Evolutionary conservation across 1,140 invertebrate genomes (phyloP).

Genomic region (Tribolium castaneum): DNA sequence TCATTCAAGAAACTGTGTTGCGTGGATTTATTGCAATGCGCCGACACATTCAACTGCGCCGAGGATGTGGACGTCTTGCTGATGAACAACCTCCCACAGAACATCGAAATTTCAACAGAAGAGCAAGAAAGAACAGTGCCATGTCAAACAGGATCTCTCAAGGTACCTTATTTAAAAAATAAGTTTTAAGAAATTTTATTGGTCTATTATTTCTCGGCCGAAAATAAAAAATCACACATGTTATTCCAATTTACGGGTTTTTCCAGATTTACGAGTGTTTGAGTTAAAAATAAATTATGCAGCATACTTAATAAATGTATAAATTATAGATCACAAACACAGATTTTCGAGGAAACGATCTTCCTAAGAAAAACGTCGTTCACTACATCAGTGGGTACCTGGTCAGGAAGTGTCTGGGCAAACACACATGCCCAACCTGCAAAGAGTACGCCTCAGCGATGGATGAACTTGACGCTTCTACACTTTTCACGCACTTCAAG

Average conservation of each 20-base stretch:
- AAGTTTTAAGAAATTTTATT: too few species aligned
- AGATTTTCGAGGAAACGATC: background rate
- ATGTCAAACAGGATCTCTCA: too few species aligned
- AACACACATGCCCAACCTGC: background rate
- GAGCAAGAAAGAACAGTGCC: too few species aligned
- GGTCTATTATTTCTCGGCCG: too few species aligned
- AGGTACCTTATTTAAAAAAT: too few species aligned
- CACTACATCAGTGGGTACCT: background rate
- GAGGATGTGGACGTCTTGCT: background rate
- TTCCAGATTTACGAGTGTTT: background rate
- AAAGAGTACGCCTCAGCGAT: too few species aligned
- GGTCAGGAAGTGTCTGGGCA: background rate
- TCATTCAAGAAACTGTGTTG: background rate
- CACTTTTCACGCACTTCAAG: too few species aligned
- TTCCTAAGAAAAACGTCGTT: background rate
- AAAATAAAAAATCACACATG: background rate
- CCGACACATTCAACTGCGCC: background rate
- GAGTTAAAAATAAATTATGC: too few species aligned
- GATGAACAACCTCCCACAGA: too few species aligned
- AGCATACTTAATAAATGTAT: background rate
- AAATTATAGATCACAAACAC: background rate
- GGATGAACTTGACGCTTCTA: too few species aligned
- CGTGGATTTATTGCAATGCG: background rate
- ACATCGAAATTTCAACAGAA: too few species aligned
- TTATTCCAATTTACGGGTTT: background rate